Percentiles rank a stretch among this genome's conserved stretches.
phyloP scores from a whole-genome alignment of 2,113 vertebrate species.

The Dicentrarchus labrax region DNA sequence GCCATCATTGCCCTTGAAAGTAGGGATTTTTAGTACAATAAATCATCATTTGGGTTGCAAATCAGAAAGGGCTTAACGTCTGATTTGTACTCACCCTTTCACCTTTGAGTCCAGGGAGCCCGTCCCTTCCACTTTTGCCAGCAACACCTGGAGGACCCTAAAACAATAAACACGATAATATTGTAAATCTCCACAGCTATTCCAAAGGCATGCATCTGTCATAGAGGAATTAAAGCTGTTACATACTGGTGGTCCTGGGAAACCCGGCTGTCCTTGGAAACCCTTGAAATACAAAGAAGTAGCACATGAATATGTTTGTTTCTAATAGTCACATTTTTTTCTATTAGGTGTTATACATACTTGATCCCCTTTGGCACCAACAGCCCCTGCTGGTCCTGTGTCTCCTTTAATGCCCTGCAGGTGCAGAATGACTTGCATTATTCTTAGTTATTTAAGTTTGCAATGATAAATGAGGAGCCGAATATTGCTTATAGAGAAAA shows the following conservation, averaged over 20 bases:
- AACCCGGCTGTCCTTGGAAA: constrained; percentile 94
- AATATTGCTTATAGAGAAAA: constrained; percentile 1
- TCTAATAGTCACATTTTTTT: not conserved
- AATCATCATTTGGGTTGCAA: not conserved
- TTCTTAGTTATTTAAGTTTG: constrained; percentile 10
- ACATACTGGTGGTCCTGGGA: constrained; percentile 92
- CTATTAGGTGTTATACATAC: constrained; percentile 70
- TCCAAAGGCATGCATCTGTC: not conserved
- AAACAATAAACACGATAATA: constrained; percentile 11
- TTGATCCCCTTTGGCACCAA: constrained; percentile 92
- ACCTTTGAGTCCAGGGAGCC: constrained; percentile 86
- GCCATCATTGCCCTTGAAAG: constrained; percentile 90
- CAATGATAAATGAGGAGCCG: constrained; percentile 22
- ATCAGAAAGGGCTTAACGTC: not conserved
- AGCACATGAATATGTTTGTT: not conserved
- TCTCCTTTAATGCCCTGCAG: constrained; percentile 93
- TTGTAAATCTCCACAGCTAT: not conserved
- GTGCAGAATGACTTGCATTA: constrained; percentile 13
- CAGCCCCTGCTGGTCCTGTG: constrained; percentile 84
- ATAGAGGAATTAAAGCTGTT: not conserved
- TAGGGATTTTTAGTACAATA: constrained; percentile 4
- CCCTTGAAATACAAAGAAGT: constrained; percentile 83
- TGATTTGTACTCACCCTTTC: constrained; percentile 87
- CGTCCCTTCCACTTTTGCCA: constrained; percentile 90
- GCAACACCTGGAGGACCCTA: constrained; percentile 91